Percentiles rank a stretch among this genome's conserved stretches.
Evolutionary conservation across 2,888 invertebrate species (phyloP).

Genomic region (Tenthredo amoena): DNA sequence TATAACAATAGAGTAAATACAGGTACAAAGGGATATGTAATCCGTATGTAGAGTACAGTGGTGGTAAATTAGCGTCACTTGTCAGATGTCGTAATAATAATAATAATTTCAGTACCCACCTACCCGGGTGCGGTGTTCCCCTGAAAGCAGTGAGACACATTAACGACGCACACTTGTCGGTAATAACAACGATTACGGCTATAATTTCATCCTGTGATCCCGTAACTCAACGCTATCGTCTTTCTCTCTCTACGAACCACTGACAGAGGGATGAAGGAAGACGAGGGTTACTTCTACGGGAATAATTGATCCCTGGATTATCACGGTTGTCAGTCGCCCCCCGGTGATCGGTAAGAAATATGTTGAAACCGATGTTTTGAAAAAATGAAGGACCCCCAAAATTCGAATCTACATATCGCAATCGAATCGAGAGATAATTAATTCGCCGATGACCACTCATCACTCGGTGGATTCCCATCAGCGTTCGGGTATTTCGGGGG

Average conservation of each 20-base stretch:
- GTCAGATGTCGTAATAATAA: constrained; percentile 37
- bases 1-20: too few relatives aligned
- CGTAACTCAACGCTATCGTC: constrained; percentile 19
- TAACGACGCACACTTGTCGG: constrained; percentile 45
- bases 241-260: not conserved
- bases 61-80: constrained; percentile 40
- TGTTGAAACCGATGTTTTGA: not conserved
- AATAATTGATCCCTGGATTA: not conserved
- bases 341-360: not conserved
- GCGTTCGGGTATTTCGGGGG: not conserved
- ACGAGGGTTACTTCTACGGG: not conserved
- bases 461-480: not conserved
- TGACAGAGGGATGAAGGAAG: not conserved
- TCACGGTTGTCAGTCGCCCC: not conserved
- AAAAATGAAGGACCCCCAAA: too few relatives aligned
- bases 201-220: constrained; percentile 41
- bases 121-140: constrained; percentile 24
- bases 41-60: not conserved
- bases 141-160: constrained; percentile 39
- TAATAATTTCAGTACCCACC: not conserved
- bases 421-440: not conserved
- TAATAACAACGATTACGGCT: constrained; percentile 46
- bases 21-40: not conserved
- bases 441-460: not conserved
- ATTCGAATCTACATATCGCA: too few relatives aligned